A percentile compares a stretch with the other conserved stretches of the same genome.
Conservation (phyloP, 2,888 invertebrate genomes). For the Chrysodeixis includens region DNA sequence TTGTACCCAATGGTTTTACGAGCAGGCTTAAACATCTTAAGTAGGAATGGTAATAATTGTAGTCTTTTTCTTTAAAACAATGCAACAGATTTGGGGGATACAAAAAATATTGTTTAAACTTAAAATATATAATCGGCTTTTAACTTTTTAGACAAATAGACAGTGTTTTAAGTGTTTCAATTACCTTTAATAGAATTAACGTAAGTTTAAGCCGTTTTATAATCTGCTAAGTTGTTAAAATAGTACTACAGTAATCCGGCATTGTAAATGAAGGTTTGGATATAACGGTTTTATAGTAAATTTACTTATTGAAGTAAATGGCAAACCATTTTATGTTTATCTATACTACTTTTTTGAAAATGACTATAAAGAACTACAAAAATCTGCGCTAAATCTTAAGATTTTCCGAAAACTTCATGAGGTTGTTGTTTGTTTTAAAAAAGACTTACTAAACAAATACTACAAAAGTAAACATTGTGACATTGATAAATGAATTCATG, state of each 20-base stretch:
- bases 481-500: no score
- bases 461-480: not conserved
- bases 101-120: not conserved
- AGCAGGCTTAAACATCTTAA: no score
- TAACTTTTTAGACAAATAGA: not conserved
- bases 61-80: not conserved
- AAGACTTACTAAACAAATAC: not conserved
- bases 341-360: not conserved
- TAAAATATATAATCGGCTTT: not conserved
- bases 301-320: not conserved
- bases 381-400: not conserved
- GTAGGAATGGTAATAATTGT: no score
- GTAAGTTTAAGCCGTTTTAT: constrained; percentile 8
- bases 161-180: not conserved
- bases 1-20: no score
- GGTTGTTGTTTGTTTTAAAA: not conserved
- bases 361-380: not conserved
- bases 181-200: constrained; percentile 30
- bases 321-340: not conserved
- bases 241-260: constrained; percentile 22
- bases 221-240: constrained; percentile 9
- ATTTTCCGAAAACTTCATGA: not conserved
- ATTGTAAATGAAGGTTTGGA: not conserved
- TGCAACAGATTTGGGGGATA: not conserved
- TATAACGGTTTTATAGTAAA: not conserved